Base-by-base conservation (phyloP, 2,888 invertebrate genomes). In the Platycnemis pennipes region DNA sequence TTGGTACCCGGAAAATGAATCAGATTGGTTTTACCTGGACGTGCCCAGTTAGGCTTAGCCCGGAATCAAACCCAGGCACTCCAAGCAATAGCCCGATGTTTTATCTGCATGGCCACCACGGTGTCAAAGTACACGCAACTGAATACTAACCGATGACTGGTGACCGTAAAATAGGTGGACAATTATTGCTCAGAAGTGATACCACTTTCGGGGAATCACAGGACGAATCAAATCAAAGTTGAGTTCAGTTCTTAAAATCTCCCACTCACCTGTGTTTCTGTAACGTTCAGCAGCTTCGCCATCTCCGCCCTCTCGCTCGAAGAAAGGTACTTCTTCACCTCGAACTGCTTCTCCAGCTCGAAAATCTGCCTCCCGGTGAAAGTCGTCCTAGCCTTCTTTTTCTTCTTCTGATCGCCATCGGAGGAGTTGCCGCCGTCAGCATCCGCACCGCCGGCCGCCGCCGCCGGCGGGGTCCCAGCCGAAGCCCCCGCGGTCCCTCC, bases 311-410 rank as follows among this genome's bases (percentile, higher is more conserved):
- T 97, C 96, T 99, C 99, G 95, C 98, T 99, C 45, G 99, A 99
- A 95, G 99, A 99, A 95, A 99, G 97, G 97, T 99, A 99, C 97
- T 99, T 99, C 97, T 99, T 99, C 95, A 98, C 97, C 96, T 99
- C 99, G 96, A 99, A 99, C 96, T 99, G 98, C 96, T 99, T 98
- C 97, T 99, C 99, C 96, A 99, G 97, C 97, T 99, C 99, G 97
- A 99, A 99, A 96, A 99, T 99, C 97, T 99, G 99, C 94, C 99
- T 97, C 2, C 99, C 99, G 0, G 99, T 99, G 97, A 99, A 99
- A 44, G 99, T 99, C 45, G 99, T 99, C 95, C 99, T 97, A 0
- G 99, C 99, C 96, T 99, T 99, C 96, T 98, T 98, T 96, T 98
- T 97, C 96, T 98, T 98, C 95, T 97, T 96, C 95, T 95, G 95